phyloP scores from a whole-genome alignment of 2,113 vertebrate species.

The Enhydra lutris region DNA sequence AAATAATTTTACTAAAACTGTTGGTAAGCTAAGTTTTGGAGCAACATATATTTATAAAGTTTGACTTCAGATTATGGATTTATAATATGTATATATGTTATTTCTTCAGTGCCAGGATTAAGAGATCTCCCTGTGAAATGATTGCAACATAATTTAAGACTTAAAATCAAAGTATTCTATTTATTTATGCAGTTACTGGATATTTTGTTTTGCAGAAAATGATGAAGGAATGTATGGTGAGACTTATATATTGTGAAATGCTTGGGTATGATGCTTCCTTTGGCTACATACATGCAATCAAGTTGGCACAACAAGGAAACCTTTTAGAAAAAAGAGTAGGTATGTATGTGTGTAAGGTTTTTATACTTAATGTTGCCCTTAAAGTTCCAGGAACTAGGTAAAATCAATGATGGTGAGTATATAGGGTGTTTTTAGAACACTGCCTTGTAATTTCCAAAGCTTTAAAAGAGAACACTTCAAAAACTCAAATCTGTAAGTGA shows the following conservation, averaged over 20 bases:
- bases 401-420: not conserved
- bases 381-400: not conserved
- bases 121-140: not conserved
- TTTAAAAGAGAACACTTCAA: not conserved
- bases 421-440: constrained; percentile 37
- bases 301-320: constrained; percentile 96
- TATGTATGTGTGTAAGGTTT: constrained; percentile 81
- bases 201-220: constrained; percentile 87
- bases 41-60: constrained; percentile 18
- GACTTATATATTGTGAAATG: constrained; percentile 98
- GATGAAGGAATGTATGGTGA: constrained; percentile 98
- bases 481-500: constrained; percentile 1
- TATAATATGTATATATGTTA: not conserved
- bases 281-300: constrained; percentile 97
- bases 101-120: not conserved
- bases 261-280: constrained; percentile 96
- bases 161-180: not conserved
- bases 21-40: constrained; percentile 28
- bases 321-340: constrained; percentile 97
- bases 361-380: not conserved
- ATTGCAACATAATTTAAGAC: not conserved
- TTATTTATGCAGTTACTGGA: not conserved
- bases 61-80: constrained; percentile 13
- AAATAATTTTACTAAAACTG: constrained; percentile 20
- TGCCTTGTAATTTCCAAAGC: constrained; percentile 21